Conservation (phyloP, 2,797 vertebrate genomes). For the Acropternis orthonyx region DNA sequence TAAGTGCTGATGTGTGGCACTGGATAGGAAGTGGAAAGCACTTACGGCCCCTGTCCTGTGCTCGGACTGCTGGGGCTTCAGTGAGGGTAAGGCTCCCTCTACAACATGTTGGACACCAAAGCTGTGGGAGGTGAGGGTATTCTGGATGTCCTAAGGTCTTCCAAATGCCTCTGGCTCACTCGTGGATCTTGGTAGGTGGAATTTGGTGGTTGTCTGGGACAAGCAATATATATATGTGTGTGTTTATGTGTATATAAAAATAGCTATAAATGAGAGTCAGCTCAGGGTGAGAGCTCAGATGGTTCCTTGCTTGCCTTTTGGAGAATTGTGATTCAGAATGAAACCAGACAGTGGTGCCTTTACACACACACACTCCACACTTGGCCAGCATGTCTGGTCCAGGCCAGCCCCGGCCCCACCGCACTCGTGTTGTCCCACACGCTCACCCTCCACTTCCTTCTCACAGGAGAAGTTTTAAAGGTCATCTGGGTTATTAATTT, state of each 20-base stretch:
- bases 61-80: neutral
- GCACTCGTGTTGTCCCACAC: rapidly evolving
- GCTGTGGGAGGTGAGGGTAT: neutral
- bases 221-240: neutral
- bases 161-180: rapidly evolving
- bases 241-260: neutral
- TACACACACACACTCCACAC: neutral
- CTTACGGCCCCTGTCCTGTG: neutral
- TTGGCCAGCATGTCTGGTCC: neutral
- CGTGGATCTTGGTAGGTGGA: rapidly evolving
- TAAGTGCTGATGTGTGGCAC: neutral
- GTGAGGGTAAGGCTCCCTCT: neutral
- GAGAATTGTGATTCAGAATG: slow-evolving; percentile 1
- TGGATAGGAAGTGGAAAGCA: neutral
- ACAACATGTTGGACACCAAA: neutral
- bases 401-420: neutral
- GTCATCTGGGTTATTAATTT: neutral
- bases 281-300: neutral
- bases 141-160: neutral
- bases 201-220: neutral
- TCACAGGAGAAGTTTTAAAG: neutral
- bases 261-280: neutral
- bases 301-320: neutral
- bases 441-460: neutral
- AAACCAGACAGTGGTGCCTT: slow-evolving; percentile 29